Evolutionary conservation across 2,888 invertebrate species (phyloP).

Genomic region (Chydorus sphaericus): DNA sequence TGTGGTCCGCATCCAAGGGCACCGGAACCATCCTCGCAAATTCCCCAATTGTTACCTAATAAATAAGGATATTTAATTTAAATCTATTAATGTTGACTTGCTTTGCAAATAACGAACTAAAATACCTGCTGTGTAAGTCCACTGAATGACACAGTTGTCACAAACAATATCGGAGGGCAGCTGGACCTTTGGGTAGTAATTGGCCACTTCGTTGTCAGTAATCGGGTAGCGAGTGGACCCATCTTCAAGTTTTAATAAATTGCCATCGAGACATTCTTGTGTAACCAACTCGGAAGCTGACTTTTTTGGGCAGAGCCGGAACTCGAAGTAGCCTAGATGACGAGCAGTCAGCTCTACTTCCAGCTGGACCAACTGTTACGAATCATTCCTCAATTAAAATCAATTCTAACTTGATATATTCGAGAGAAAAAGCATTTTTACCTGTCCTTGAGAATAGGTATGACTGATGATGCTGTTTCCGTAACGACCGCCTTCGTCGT

Average conservation of each 20-base stretch:
- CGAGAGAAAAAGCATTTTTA: too few species aligned
- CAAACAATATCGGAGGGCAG: slow-evolving; percentile 35
- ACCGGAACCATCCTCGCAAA: slow-evolving; percentile 16
- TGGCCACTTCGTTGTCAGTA: slow-evolving; percentile 15
- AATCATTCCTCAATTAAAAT: too few species aligned
- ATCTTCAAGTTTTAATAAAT: slow-evolving; percentile 19
- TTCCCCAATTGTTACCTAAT: slow-evolving; percentile 19
- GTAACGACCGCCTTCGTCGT: slow-evolving; percentile 33
- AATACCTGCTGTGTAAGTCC: slow-evolving; percentile 38
- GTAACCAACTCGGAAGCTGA: slow-evolving; percentile 29
- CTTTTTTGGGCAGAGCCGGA: slow-evolving; percentile 18
- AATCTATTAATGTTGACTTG: too few species aligned
- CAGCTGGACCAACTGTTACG: slow-evolving; percentile 12
- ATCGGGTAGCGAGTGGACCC: slow-evolving; percentile 1
- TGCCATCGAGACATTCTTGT: slow-evolving; percentile 35
- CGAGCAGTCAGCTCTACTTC: slow-evolving; percentile 29
- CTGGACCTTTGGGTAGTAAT: slow-evolving; percentile 23
- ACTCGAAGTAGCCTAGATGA: slow-evolving; percentile 25
- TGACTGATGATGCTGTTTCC: slow-evolving; percentile 27
- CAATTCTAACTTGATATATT: too few species aligned
- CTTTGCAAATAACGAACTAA: too few species aligned
- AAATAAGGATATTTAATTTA: too few species aligned
- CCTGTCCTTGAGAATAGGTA: slow-evolving; percentile 18
- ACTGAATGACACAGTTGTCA: slow-evolving; percentile 38
- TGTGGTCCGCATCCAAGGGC: slow-evolving; percentile 19